Percentiles rank a stretch among this genome's conserved stretches.
phyloP scores from a whole-genome alignment of 2,113 vertebrate genomes.

The Hemibagrus wyckioides region DNA sequence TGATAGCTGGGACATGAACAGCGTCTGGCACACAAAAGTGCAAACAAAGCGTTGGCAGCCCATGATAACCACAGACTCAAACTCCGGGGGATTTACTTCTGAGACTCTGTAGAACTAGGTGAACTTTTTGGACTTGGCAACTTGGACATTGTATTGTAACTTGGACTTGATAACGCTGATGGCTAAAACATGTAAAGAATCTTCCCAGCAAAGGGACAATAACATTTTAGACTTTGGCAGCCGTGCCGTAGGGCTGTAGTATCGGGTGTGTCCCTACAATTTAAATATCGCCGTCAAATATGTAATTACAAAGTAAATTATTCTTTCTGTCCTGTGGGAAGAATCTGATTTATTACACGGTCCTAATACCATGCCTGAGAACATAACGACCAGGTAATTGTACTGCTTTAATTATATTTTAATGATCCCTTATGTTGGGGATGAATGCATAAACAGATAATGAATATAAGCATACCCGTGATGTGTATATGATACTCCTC shows the following conservation, averaged over 20 bases:
- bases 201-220: background rate
- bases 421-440: background rate
- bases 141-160: too few species aligned
- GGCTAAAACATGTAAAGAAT: conserved; percentile 15
- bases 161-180: conserved; percentile 15
- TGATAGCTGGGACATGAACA: conserved; percentile 9
- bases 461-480: conserved; percentile 80
- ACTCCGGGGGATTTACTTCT: conserved; percentile 17
- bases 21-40: background rate
- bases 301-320: conserved; percentile 28
- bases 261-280: background rate
- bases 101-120: conserved; percentile 1
- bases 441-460: background rate
- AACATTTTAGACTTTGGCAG: background rate
- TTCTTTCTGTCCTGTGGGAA: conserved; percentile 4
- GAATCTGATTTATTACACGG: conserved; percentile 15
- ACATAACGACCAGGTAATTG: background rate
- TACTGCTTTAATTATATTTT: background rate
- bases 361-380: background rate
- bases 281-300: background rate
- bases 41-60: background rate
- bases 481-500: conserved; percentile 97
- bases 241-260: background rate
- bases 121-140: conserved; percentile 11
- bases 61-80: background rate